These are phyloP conservation scores for Autographa pulchrina DNA, from an alignment of 2,888 invertebrate species.

Conservation along the genomic window DNA sequence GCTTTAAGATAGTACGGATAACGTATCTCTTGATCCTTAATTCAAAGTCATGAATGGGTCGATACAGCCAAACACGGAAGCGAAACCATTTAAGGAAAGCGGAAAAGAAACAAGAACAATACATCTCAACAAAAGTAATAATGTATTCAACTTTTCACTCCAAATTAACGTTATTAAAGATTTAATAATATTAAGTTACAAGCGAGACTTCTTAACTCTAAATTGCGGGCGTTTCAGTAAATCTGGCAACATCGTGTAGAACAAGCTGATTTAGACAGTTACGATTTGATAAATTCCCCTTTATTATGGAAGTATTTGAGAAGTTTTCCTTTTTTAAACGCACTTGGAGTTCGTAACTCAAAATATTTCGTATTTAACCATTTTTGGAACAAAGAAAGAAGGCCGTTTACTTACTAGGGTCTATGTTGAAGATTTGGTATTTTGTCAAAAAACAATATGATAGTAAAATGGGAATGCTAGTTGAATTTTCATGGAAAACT, in stretches of 20 bases:
- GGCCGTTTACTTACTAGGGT: neutral
- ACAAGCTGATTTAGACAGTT: constrained; percentile 45
- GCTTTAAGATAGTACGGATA: neutral
- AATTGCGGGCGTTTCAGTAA: constrained; percentile 30
- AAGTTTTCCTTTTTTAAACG: constrained; percentile 45
- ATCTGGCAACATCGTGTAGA: constrained; percentile 45
- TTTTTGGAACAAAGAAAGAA: neutral
- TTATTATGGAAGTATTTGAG: constrained; percentile 48
- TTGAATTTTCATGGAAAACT: too few relatives aligned
- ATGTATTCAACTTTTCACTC: constrained; percentile 16
- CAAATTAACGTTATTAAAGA: constrained; percentile 22
- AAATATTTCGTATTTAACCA: neutral
- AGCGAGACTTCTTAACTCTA: constrained; percentile 20
- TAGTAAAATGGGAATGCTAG: too few relatives aligned
- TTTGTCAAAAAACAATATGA: too few relatives aligned
- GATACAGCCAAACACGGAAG: neutral
- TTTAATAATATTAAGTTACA: constrained; percentile 21
- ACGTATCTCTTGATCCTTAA: neutral
- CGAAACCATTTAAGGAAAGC: constrained; percentile 7
- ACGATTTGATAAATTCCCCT: constrained; percentile 50
- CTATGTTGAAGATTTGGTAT: neutral
- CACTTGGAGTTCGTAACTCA: constrained; percentile 16
- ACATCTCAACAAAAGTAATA: neutral
- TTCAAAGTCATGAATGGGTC: neutral
- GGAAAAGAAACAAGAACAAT: constrained; percentile 11